phyloP scores from a whole-genome alignment of 2,113 vertebrate species.

The Eulacestoma nigropectus region DNA sequence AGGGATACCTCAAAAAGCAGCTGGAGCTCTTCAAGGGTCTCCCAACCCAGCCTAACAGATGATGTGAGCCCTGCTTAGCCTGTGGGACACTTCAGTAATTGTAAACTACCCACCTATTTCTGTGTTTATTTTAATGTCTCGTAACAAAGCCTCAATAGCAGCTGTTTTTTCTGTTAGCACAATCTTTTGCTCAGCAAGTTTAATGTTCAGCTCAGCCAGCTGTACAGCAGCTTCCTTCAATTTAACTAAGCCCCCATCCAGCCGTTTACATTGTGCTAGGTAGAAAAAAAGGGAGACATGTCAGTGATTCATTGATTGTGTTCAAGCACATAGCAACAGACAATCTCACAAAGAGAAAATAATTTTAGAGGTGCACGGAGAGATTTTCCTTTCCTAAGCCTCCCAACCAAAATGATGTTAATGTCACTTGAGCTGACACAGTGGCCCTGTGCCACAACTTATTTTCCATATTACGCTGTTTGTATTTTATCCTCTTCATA shows the following conservation, averaged over 20 bases:
- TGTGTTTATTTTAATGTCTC: conserved; percentile 85
- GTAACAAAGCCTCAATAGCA: conserved; percentile 84
- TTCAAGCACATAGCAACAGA: background rate
- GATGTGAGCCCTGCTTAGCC: background rate
- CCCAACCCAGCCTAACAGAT: background rate
- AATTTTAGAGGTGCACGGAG: background rate
- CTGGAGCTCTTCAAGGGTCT: background rate
- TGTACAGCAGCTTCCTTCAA: conserved; percentile 90
- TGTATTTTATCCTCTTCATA: background rate
- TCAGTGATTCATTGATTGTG: background rate
- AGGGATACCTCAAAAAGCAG: background rate
- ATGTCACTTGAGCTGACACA: background rate
- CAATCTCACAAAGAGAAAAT: background rate
- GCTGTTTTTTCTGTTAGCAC: conserved; percentile 87
- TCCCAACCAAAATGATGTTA: background rate
- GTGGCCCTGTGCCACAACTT: background rate
- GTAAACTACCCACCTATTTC: conserved; percentile 72
- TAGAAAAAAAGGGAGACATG: background rate
- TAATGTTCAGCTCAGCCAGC: conserved; percentile 85
- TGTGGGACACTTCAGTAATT: background rate
- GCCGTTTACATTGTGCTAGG: conserved; percentile 85
- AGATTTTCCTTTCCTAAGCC: background rate
- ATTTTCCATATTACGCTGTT: background rate
- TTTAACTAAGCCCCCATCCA: conserved; percentile 91
- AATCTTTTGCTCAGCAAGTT: conserved; percentile 89